Conservation (phyloP, 35 echinoderm and acorn worm genomes). For the Patiria miniata region DNA sequence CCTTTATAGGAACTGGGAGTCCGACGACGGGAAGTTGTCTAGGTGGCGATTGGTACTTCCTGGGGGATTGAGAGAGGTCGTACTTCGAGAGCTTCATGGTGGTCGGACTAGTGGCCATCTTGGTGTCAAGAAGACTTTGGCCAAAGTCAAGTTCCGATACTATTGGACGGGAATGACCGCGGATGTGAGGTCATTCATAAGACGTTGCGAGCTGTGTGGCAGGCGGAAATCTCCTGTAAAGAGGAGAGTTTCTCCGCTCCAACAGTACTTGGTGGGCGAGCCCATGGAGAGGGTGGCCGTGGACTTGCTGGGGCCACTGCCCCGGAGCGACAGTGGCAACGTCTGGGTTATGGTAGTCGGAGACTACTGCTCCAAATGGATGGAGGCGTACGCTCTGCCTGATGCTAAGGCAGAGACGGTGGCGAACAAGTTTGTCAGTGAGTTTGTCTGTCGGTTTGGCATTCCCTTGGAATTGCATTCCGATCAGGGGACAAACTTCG, state of each 20-base stretch:
- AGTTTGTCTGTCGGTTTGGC: slow-evolving; percentile 40
- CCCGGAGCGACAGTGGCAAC: slow-evolving; percentile 25
- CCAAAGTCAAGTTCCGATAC: neutral
- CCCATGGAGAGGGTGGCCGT: slow-evolving; percentile 25
- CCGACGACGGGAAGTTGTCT: neutral
- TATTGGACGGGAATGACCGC: slow-evolving; percentile 15
- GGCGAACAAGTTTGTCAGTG: slow-evolving; percentile 38
- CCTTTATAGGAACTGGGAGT: slow-evolving; percentile 10
- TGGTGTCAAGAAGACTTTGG: neutral
- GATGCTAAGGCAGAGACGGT: slow-evolving; percentile 38
- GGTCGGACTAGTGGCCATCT: neutral
- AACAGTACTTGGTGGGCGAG: slow-evolving; percentile 12
- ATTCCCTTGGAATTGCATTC: slow-evolving; percentile 8
- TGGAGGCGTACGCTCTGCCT: no score
- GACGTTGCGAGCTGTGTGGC: slow-evolving; percentile 24
- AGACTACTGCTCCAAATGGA: slow-evolving; percentile 45
- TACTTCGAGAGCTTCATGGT: slow-evolving; percentile 20
- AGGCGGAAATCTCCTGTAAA: slow-evolving; percentile 36
- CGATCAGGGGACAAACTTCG: slow-evolving; percentile 6
- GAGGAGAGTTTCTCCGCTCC: neutral
- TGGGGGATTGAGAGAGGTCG: neutral
- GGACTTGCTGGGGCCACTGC: slow-evolving; percentile 34
- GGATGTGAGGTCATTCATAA: slow-evolving; percentile 22
- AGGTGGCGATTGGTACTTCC: neutral
- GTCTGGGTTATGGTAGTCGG: slow-evolving; percentile 6